Evolutionary conservation across 53 echinoderm and acorn worm genomes (phyloP).

Genomic region (Patiria pectinifera): DNA sequence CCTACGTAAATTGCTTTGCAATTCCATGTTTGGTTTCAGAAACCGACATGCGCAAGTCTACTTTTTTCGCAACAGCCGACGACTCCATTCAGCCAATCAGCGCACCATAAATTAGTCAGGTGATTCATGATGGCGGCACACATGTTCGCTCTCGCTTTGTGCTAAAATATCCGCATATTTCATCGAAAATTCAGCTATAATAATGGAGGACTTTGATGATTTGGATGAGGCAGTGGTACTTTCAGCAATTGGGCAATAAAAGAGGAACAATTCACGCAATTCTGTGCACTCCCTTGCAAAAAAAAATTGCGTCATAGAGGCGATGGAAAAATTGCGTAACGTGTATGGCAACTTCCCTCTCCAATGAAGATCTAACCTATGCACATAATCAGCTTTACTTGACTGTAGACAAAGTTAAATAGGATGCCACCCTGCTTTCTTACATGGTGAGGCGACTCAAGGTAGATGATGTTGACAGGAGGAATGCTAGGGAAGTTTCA

Average conservation of each 20-base stretch:
- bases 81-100: constrained; percentile 13
- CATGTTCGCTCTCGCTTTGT: constrained; percentile 1
- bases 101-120: constrained; percentile 8
- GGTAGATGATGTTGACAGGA: constrained; percentile 19
- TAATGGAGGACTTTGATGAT: constrained; percentile 17
- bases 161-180: constrained; percentile 20
- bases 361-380: constrained; percentile 23
- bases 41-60: constrained; percentile 17
- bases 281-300: constrained; percentile 1
- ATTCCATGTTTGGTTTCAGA: constrained; percentile 1
- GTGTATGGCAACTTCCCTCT: constrained; percentile 26
- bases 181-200: constrained; percentile 8
- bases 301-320: background rate
- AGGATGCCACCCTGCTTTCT: constrained; percentile 21
- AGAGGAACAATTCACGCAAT: constrained; percentile 10
- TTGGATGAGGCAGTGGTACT: constrained; percentile 12
- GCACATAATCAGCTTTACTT: constrained; percentile 22
- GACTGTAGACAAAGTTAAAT: constrained; percentile 20
- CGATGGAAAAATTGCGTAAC: background rate
- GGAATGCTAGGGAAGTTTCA: constrained; percentile 21
- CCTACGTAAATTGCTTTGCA: background rate
- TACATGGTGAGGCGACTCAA: constrained; percentile 3
- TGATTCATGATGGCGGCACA: constrained; percentile 20
- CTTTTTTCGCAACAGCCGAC: constrained; percentile 1
- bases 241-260: background rate